phyloP scores from a whole-genome alignment of 2,113 vertebrate genomes.

The Peromyscus maniculatus region DNA sequence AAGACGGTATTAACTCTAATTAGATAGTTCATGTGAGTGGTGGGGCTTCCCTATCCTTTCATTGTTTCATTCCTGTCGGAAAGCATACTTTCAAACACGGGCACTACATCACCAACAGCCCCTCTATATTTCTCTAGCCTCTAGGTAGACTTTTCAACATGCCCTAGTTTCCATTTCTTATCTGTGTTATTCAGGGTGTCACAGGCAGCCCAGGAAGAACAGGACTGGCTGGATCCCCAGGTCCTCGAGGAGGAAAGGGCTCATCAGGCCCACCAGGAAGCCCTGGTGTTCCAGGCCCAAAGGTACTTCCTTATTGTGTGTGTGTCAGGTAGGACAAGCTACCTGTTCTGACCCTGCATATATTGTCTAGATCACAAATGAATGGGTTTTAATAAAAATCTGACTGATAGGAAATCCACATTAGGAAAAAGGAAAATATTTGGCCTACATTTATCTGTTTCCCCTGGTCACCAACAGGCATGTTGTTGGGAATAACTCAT shows the following conservation, averaged over 20 bases:
- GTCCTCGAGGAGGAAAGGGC: slow-evolving; percentile 91
- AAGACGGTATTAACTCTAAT: slow-evolving; percentile 17
- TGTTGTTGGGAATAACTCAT: not conserved
- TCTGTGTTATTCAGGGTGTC: slow-evolving; percentile 89
- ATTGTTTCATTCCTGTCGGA: not conserved
- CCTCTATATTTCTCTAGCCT: not conserved
- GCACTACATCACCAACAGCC: not conserved
- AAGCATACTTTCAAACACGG: not conserved
- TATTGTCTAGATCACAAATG: slow-evolving; percentile 3
- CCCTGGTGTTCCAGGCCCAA: slow-evolving; percentile 90
- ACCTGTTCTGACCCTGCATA: not conserved
- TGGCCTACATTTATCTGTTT: not conserved
- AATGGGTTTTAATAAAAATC: slow-evolving; percentile 12
- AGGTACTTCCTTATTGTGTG: slow-evolving; percentile 87
- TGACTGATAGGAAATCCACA: not conserved
- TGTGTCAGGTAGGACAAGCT: not conserved
- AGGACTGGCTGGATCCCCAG: slow-evolving; percentile 92
- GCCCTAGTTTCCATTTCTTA: slow-evolving; percentile 47
- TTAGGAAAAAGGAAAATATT: not conserved
- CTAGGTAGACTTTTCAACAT: not conserved
- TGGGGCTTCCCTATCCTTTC: not conserved
- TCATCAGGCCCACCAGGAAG: slow-evolving; percentile 91
- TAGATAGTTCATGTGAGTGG: not conserved
- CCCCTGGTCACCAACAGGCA: not conserved
- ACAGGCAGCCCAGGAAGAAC: slow-evolving; percentile 89